Percentiles rank a stretch among this genome's conserved stretches.
Evolutionary conservation across 2,797 vertebrate species (phyloP).

Genomic region (Ceyx erithaca): DNA sequence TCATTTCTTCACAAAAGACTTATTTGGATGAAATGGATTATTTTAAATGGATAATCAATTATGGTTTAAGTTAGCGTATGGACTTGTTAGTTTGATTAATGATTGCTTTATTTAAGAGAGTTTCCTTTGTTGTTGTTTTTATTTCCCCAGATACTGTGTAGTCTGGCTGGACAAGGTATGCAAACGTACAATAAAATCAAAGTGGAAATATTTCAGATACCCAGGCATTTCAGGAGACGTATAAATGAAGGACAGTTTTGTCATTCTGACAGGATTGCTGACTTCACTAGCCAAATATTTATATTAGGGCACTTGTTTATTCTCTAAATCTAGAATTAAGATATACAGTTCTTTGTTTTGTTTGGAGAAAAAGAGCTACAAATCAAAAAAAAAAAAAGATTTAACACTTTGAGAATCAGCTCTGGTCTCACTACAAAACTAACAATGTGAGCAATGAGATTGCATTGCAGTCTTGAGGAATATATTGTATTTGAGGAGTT

Average conservation of each 20-base stretch:
- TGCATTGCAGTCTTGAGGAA: background rate
- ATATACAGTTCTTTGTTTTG: background rate
- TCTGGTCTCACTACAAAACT: background rate
- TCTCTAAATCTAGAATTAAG: background rate
- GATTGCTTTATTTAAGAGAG: background rate
- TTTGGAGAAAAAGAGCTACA: background rate
- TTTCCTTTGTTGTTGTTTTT: background rate
- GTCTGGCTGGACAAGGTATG: background rate
- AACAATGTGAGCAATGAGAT: background rate
- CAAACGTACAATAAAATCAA: background rate
- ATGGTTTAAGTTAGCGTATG: background rate
- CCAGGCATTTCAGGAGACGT: background rate
- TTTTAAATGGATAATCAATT: background rate
- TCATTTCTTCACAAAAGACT: background rate
- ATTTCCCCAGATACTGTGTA: background rate
- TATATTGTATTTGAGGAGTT: background rate
- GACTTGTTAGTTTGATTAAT: background rate
- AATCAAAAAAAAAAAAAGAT: background rate
- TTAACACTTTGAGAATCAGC: background rate
- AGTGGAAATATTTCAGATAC: background rate
- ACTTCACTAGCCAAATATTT: background rate
- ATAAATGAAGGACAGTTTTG: background rate
- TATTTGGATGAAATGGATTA: background rate
- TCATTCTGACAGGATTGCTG: background rate
- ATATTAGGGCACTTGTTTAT: background rate